phyloP scores from a whole-genome alignment of 2,888 invertebrate genomes.

The Athripsodes cinereus region DNA sequence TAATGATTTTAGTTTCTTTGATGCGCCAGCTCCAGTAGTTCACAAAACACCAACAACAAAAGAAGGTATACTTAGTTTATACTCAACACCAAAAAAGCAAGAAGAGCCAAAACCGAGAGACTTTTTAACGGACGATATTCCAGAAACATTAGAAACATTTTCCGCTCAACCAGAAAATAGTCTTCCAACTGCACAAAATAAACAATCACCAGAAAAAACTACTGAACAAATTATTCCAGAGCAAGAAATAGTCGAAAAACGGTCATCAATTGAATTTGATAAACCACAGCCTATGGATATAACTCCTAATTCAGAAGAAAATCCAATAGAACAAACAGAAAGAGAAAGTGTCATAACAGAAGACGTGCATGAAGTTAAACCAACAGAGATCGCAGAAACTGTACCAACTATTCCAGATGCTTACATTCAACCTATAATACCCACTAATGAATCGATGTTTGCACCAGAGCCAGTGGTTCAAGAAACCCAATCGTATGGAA shows the following conservation, averaged over 20 bases:
- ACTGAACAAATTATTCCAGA: conserved; percentile 22
- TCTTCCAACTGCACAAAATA: conserved; percentile 4
- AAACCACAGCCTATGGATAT: conserved; percentile 25
- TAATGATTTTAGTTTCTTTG: conserved; percentile 53
- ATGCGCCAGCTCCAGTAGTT: conserved; percentile 49
- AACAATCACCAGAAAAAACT: conserved; percentile 2
- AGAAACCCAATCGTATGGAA: not conserved
- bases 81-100: conserved; percentile 43
- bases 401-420: conserved; percentile 11
- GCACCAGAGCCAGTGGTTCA: conserved; percentile 2
- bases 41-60: conserved; percentile 46
- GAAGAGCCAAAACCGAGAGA: conserved; percentile 44
- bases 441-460: conserved; percentile 7
- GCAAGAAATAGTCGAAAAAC: conserved; percentile 12
- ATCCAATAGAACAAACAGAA: conserved; percentile 29
- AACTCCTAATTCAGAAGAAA: conserved; percentile 21
- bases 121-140: conserved; percentile 53
- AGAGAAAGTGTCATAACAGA: conserved; percentile 30
- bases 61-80: conserved; percentile 55
- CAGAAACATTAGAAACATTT: conserved; percentile 32
- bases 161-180: conserved; percentile 27
- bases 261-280: conserved; percentile 28
- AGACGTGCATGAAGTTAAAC: conserved; percentile 3
- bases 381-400: conserved; percentile 5
- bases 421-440: conserved; percentile 4